These are phyloP conservation scores for Zaprionus camerounensis DNA, from an alignment of 1,140 invertebrate genomes.

Conservation along the genomic window DNA sequence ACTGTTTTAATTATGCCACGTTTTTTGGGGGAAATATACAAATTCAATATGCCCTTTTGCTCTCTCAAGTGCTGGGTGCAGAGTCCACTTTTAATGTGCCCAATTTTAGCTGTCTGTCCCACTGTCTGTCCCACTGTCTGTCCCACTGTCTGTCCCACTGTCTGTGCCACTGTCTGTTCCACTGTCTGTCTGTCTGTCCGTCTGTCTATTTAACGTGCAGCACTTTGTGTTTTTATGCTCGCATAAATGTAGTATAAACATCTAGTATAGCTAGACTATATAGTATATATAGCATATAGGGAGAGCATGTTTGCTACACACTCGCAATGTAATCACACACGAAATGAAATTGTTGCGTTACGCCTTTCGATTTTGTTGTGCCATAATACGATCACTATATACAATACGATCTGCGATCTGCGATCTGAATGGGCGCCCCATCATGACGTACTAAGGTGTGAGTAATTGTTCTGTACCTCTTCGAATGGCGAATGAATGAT, in stretches of 20 bases:
- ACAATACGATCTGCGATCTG: constrained; percentile 1
- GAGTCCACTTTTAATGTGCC: constrained; percentile 49
- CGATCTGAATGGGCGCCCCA: constrained; percentile 7
- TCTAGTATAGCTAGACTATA: constrained; percentile 5
- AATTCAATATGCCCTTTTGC: background rate
- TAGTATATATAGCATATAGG: constrained; percentile 17
- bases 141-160: constrained; percentile 10
- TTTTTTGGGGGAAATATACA: background rate
- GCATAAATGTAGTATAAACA: constrained; percentile 13
- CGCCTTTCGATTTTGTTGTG: constrained; percentile 52
- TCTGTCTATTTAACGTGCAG: constrained; percentile 38
- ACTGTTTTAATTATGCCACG: background rate
- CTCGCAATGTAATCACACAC: constrained; percentile 55
- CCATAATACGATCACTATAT: constrained; percentile 3
- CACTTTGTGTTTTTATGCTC: constrained; percentile 40
- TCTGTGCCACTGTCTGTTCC: constrained; percentile 23
- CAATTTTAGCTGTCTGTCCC: constrained; percentile 36
- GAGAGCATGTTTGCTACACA: too few species aligned
- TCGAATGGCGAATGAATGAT: background rate
- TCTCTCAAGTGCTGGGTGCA: constrained; percentile 23
- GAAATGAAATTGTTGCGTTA: constrained; percentile 73
- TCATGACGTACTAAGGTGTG: constrained; percentile 34
- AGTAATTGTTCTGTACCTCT: constrained; percentile 35
- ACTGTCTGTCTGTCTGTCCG: constrained; percentile 1
- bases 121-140: background rate